A percentile compares a stretch with the other conserved stretches of the same genome.
Evolutionary conservation across 2,797 vertebrate species (phyloP).

Genomic region (Parauchenoglanis ngamensis): DNA sequence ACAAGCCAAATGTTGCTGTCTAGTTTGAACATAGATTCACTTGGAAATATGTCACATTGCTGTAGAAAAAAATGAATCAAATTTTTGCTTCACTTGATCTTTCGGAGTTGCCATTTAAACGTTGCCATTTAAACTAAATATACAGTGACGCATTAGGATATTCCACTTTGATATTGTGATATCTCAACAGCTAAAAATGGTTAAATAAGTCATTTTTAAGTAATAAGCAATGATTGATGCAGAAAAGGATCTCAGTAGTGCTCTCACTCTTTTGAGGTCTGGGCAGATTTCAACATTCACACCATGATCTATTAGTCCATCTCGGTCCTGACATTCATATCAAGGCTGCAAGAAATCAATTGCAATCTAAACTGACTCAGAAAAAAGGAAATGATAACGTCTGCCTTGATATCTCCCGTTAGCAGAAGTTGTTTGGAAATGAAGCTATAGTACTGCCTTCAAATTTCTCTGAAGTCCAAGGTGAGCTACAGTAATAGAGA

Average conservation of each 20-base stretch:
- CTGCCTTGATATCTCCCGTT: background rate
- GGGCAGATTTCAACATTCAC: constrained; percentile 19
- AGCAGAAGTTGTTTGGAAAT: background rate
- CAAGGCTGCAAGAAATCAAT: constrained; percentile 11
- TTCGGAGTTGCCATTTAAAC: background rate
- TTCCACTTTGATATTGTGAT: background rate
- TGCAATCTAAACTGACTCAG: constrained; percentile 21
- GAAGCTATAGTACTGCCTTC: constrained; percentile 3
- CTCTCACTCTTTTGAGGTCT: background rate
- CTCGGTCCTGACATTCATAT: constrained; percentile 3
- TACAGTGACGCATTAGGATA: background rate
- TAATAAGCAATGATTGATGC: background rate
- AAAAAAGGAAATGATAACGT: constrained; percentile 10
- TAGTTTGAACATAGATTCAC: background rate
- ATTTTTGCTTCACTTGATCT: background rate
- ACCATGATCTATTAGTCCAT: constrained; percentile 16
- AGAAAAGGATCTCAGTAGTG: background rate
- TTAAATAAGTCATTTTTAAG: background rate
- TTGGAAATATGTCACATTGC: background rate
- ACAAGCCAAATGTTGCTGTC: background rate
- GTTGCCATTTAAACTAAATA: background rate
- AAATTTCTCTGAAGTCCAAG: background rate
- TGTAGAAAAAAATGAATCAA: background rate
- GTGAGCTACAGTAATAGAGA: constrained; percentile 36
- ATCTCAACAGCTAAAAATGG: background rate